A percentile compares a stretch with the other conserved stretches of the same genome.
These are phyloP conservation scores for Saccopteryx bilineata DNA, from an alignment of 2,113 vertebrate species.

Conservation along the genomic window DNA sequence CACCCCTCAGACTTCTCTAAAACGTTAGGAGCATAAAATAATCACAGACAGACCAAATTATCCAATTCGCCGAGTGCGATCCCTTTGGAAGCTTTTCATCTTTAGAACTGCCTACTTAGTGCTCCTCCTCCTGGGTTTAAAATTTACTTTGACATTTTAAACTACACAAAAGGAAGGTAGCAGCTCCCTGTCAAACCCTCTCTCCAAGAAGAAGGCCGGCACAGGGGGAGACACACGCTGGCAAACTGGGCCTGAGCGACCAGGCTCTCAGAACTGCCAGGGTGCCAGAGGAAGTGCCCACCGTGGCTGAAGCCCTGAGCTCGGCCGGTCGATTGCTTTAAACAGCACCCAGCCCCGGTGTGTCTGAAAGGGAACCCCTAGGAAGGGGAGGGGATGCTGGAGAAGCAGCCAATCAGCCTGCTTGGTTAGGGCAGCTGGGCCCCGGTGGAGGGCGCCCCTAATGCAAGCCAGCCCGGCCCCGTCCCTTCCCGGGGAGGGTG, in stretches of 20 bases:
- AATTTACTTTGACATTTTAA: conserved; percentile 49
- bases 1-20: not conserved
- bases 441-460: not conserved
- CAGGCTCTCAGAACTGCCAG: not conserved
- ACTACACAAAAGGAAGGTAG: not conserved
- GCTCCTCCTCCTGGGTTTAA: not conserved
- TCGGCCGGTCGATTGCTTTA: not conserved
- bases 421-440: not conserved
- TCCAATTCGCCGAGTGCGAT: not conserved
- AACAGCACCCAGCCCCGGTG: not conserved
- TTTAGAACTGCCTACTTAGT: not conserved
- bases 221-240: not conserved
- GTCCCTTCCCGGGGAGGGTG: not conserved
- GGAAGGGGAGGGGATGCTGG: not conserved
- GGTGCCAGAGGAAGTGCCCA: not conserved
- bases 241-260: not conserved
- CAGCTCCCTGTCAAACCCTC: not conserved
- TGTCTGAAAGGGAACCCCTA: not conserved
- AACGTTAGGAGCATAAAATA: not conserved
- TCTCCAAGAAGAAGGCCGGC: not conserved
- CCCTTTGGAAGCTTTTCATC: conserved; percentile 24
- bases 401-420: not conserved
- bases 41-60: not conserved
- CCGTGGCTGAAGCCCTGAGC: not conserved
- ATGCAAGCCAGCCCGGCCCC: conserved; percentile 19